These are phyloP conservation scores for Athene noctua DNA, from an alignment of 2,113 vertebrate genomes.

Conservation along the genomic window DNA sequence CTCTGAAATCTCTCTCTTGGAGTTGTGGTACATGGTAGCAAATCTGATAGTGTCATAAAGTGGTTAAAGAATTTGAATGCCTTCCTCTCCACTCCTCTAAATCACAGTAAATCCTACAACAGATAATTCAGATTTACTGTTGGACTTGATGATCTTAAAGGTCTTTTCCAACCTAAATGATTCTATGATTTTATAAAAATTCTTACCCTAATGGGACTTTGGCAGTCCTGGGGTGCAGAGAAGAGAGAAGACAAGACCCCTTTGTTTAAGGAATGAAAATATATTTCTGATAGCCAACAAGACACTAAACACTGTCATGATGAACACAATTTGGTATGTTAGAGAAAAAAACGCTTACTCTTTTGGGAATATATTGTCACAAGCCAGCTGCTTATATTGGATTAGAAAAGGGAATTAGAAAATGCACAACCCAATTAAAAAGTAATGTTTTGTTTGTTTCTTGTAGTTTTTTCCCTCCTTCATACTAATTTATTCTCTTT, in stretches of 20 bases:
- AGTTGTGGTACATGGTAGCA: background rate
- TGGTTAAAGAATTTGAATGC: background rate
- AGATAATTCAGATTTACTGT: background rate
- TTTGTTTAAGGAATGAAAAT: background rate
- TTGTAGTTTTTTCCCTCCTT: background rate
- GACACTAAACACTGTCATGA: background rate
- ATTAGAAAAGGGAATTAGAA: constrained; percentile 61
- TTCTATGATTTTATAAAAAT: background rate
- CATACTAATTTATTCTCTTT: background rate
- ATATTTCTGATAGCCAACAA: background rate
- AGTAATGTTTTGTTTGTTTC: constrained; percentile 33
- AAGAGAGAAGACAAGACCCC: background rate
- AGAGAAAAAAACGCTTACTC: background rate
- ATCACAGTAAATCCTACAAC: background rate
- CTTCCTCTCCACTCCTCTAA: background rate
- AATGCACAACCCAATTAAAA: constrained; percentile 55
- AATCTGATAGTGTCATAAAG: background rate
- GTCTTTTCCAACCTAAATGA: background rate
- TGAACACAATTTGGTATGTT: background rate
- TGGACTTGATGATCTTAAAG: background rate
- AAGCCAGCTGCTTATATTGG: constrained; percentile 28
- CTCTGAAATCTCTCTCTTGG: background rate
- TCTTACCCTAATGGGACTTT: background rate
- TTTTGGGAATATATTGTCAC: constrained; percentile 37
- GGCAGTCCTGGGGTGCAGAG: background rate